These are phyloP conservation scores for Alentia gelatinosa DNA, from an alignment of 2,888 invertebrate genomes.

Conservation along the genomic window DNA sequence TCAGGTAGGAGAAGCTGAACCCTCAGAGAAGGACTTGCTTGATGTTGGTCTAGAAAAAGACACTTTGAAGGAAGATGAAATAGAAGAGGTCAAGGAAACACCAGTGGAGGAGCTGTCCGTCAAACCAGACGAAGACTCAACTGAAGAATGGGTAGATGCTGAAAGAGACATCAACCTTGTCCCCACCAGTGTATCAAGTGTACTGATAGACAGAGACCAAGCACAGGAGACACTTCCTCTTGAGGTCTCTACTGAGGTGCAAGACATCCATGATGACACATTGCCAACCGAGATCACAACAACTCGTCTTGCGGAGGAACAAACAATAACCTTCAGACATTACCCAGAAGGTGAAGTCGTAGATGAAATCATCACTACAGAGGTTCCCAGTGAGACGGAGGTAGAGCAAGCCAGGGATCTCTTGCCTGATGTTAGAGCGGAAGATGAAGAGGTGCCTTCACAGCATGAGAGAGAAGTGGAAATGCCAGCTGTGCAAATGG, in stretches of 20 bases:
- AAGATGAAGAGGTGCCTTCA: neutral
- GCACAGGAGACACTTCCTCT: neutral
- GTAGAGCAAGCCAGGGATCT: no score
- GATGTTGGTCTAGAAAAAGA: no score
- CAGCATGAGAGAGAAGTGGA: neutral
- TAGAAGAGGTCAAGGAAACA: neutral
- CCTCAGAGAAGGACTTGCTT: neutral
- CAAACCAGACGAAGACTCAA: neutral
- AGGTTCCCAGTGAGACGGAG: neutral
- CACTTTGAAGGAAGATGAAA: neutral
- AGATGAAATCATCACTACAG: neutral
- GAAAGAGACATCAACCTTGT: neutral
- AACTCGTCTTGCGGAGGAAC: neutral
- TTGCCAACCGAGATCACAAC: neutral
- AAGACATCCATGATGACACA: neutral
- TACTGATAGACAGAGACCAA: neutral
- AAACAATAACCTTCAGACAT: neutral
- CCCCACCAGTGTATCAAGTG: neutral
- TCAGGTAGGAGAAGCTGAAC: neutral
- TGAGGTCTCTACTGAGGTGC: neutral
- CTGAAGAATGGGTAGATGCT: neutral
- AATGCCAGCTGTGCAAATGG: neutral
- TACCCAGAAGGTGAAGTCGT: neutral
- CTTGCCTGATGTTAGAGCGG: neutral
- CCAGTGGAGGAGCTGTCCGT: neutral